These are phyloP conservation scores for Schizothorax lantsangensis DNA, from an alignment of 2,797 vertebrate species.

Conservation along the genomic window DNA sequence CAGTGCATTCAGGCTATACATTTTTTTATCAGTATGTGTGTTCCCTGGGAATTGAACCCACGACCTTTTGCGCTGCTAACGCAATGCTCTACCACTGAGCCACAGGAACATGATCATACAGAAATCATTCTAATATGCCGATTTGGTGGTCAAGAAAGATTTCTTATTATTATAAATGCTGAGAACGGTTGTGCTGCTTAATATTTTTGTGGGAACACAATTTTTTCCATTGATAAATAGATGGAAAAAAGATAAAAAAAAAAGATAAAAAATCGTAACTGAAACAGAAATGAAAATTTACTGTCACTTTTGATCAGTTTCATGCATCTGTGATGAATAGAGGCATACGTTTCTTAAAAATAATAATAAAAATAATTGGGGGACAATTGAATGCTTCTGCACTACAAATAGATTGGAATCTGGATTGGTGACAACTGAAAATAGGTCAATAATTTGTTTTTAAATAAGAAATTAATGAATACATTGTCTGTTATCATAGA, in stretches of 20 bases:
- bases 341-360: background rate
- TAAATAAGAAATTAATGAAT: background rate
- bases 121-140: too few species aligned
- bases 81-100: too few species aligned
- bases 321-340: background rate
- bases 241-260: background rate
- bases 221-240: background rate
- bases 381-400: background rate
- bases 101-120: too few species aligned
- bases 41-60: too few species aligned
- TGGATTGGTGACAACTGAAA: background rate
- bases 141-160: background rate
- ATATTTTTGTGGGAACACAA: background rate
- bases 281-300: background rate
- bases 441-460: background rate
- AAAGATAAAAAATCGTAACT: background rate
- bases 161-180: background rate
- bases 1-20: too few species aligned
- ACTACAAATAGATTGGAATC: background rate
- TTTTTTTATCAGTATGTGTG: too few species aligned
- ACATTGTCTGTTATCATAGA: background rate
- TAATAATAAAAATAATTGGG: background rate
- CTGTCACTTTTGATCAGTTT: background rate
- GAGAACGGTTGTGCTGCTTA: background rate
- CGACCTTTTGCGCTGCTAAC: too few species aligned